A percentile compares a stretch with the other conserved stretches of the same genome.
Conservation (phyloP, 2,113 vertebrate species). For the Calcarius ornatus region DNA sequence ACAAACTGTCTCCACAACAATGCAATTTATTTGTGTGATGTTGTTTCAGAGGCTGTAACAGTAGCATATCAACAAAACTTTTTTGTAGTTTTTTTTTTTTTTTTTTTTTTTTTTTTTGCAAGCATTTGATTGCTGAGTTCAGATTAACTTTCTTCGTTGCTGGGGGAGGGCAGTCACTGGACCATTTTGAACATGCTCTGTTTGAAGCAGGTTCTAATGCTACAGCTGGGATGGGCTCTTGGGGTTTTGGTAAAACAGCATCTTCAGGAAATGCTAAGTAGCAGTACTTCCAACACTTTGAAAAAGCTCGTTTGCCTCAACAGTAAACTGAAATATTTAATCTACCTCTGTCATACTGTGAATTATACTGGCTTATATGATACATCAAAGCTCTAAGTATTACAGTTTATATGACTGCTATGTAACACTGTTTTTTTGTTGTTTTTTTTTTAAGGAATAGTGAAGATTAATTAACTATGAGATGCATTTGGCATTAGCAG, state of each 20-base stretch:
- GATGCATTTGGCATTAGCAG: background rate
- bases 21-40: accelerated
- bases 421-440: background rate
- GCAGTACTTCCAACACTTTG: background rate
- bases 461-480: accelerated
- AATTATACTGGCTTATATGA: background rate
- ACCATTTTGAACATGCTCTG: background rate
- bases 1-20: background rate
- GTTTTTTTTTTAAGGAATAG: background rate
- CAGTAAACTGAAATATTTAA: background rate
- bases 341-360: background rate
- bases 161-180: background rate
- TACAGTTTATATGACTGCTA: background rate
- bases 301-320: background rate
- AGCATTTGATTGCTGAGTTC: background rate
- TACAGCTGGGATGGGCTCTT: background rate
- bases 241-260: background rate
- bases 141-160: background rate
- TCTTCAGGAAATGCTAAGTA: background rate
- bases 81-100: background rate
- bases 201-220: background rate
- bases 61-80: background rate
- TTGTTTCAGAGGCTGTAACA: background rate
- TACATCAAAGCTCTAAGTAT: background rate
- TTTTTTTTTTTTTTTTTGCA: background rate